Conservation (phyloP, 23 tunicate genomes). For the Ciona savignyi region DNA sequence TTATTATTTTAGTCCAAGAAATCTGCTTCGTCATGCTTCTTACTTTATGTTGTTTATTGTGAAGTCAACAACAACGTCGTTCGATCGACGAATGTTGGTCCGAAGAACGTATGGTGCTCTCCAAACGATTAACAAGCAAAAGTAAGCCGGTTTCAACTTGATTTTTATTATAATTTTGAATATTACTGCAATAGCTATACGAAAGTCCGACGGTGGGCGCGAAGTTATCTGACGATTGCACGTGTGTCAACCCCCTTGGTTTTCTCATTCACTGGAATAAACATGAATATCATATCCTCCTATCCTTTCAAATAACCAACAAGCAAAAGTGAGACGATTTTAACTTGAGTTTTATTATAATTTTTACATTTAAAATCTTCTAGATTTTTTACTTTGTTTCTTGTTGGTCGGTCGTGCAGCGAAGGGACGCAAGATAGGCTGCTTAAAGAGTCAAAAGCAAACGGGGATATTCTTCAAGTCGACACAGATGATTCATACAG, state of each 20-base stretch:
- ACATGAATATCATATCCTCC: too few species aligned
- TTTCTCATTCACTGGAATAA: too few species aligned
- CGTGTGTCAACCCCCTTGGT: too few species aligned
- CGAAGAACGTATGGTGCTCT: background rate
- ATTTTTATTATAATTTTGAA: background rate
- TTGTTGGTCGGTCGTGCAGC: background rate
- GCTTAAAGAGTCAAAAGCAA: background rate
- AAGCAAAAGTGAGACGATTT: background rate
- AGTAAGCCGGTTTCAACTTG: background rate
- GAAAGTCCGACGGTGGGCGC: too few species aligned
- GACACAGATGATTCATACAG: slow-evolving; percentile 1
- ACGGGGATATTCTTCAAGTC: slow-evolving; percentile 5
- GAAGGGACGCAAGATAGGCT: background rate
- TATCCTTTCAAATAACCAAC: too few species aligned
- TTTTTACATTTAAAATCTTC: too few species aligned
- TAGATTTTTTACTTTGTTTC: background rate
- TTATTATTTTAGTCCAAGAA: background rate
- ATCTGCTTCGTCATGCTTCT: background rate
- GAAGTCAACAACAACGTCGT: background rate
- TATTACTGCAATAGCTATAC: too few species aligned
- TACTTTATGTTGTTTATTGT: background rate
- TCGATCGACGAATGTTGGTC: background rate
- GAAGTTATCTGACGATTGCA: too few species aligned
- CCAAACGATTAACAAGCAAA: background rate
- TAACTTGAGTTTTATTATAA: too few species aligned